phyloP scores from a whole-genome alignment of 2,888 invertebrate species.

The Caenorhabditis parvicauda region DNA sequence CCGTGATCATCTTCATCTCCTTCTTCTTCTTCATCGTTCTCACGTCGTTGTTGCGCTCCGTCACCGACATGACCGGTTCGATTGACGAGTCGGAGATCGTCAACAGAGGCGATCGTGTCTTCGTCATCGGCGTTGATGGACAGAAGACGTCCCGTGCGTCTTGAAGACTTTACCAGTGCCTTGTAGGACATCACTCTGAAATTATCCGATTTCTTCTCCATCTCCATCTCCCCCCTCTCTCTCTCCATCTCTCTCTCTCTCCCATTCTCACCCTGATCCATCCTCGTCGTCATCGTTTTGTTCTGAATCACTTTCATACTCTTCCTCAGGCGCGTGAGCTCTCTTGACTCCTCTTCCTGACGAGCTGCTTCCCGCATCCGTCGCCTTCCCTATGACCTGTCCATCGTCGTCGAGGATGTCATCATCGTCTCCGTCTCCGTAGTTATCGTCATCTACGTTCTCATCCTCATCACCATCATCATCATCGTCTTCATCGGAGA shows the following conservation, averaged over 20 bases:
- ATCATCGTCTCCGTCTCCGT: slow-evolving; percentile 12
- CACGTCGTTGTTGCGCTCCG: slow-evolving; percentile 2
- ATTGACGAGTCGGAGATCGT: too few species aligned
- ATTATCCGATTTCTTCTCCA: too few species aligned
- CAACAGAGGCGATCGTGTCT: slow-evolving; percentile 16
- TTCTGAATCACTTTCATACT: slow-evolving; percentile 14
- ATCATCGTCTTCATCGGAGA: slow-evolving; percentile 46
- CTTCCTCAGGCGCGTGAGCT: slow-evolving; percentile 26
- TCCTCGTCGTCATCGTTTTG: slow-evolving; percentile 18
- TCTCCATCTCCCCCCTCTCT: too few species aligned
- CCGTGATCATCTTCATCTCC: slow-evolving; percentile 10
- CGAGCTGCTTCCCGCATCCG: too few species aligned
- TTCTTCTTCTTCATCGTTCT: slow-evolving; percentile 8
- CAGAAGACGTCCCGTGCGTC: slow-evolving; percentile 19
- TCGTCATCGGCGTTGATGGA: slow-evolving; percentile 5
- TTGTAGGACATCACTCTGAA: slow-evolving; percentile 11
- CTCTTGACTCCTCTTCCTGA: slow-evolving; percentile 12
- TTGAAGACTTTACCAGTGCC: slow-evolving; percentile 11
- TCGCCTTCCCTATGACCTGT: slow-evolving; percentile 2
- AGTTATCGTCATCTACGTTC: slow-evolving; percentile 25
- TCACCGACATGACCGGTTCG: too few species aligned
- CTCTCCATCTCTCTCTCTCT: too few species aligned
- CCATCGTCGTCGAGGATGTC: neutral
- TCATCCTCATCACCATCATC: slow-evolving; percentile 29
- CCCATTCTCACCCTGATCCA: too few species aligned